phyloP scores from a whole-genome alignment of 2,797 vertebrate genomes.

The Brotula barbata region DNA sequence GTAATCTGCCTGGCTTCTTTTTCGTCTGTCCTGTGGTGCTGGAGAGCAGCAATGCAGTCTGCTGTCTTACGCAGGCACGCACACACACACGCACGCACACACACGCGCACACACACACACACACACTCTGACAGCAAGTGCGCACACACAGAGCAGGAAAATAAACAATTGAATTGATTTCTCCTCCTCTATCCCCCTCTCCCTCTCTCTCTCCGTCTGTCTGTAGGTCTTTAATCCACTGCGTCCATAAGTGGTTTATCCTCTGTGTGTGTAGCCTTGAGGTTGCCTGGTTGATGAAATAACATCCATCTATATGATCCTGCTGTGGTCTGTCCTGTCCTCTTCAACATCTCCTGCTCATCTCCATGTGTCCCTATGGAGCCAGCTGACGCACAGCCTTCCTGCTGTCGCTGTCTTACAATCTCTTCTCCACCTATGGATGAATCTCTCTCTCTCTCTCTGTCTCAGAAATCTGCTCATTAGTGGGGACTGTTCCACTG shows the following conservation, averaged over 20 bases:
- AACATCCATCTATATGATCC: conserved; percentile 72
- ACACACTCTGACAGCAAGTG: conserved; percentile 59
- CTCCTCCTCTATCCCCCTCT: conserved; percentile 25
- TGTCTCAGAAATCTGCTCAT: conserved; percentile 78
- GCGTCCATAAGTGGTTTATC: conserved; percentile 79
- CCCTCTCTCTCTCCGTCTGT: conserved; percentile 51
- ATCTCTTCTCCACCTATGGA: conserved; percentile 63
- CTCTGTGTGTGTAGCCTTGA: conserved; percentile 67
- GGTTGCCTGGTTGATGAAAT: conserved; percentile 62
- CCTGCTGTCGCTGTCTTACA: conserved; percentile 66
- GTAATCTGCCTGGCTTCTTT: conserved; percentile 55
- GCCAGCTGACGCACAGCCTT: conserved; percentile 70
- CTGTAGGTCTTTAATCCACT: conserved; percentile 75
- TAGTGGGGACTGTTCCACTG: conserved; percentile 81
- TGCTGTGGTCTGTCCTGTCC: conserved; percentile 49
- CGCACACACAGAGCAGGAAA: conserved; percentile 60
- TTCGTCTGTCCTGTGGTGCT: conserved; percentile 54
- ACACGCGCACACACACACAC: conserved; percentile 34
- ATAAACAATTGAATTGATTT: conserved; percentile 74
- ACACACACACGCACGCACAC: too few species aligned
- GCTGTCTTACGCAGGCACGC: conserved; percentile 60
- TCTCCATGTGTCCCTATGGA: conserved; percentile 72
- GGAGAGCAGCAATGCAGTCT: conserved; percentile 83
- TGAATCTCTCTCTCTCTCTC: conserved; percentile 51
- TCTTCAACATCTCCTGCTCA: conserved; percentile 64